phyloP scores from a whole-genome alignment of 2,113 vertebrate species.

The Tympanuchus pallidicinctus region DNA sequence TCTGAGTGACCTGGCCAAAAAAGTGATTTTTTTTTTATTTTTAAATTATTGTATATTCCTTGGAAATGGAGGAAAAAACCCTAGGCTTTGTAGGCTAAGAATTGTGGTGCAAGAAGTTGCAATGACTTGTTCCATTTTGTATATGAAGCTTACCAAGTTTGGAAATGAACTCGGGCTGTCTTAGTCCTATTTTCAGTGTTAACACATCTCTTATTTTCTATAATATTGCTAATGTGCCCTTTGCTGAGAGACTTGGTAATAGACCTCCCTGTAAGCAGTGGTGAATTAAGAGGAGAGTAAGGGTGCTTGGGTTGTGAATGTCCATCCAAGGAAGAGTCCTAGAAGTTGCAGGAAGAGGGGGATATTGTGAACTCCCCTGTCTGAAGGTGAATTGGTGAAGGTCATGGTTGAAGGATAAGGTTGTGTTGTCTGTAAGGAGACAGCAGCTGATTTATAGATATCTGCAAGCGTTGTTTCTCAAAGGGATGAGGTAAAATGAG shows the following conservation, averaged over 20 bases:
- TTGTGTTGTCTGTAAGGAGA: neutral
- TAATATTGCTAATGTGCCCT: neutral
- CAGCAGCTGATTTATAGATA: neutral
- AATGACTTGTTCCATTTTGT: neutral
- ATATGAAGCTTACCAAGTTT: neutral
- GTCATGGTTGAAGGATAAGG: neutral
- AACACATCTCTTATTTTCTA: neutral
- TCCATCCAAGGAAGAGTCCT: neutral
- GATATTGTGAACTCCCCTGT: neutral
- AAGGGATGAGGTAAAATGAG: neutral
- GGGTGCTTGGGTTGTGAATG: neutral
- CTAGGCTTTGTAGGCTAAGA: neutral
- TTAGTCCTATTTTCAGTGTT: neutral
- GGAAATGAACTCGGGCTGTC: neutral
- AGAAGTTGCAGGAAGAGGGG: neutral
- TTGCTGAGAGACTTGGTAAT: neutral
- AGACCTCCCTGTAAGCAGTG: neutral
- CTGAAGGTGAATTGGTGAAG: neutral
- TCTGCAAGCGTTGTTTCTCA: neutral
- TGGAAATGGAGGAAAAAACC: neutral
- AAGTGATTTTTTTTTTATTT: neutral
- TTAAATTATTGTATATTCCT: neutral
- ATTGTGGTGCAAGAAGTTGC: fast-evolving
- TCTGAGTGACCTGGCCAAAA: neutral
- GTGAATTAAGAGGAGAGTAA: neutral